These are phyloP conservation scores for Gambelia wislizenii DNA, from an alignment of 2,797 vertebrate species.

Conservation along the genomic window DNA sequence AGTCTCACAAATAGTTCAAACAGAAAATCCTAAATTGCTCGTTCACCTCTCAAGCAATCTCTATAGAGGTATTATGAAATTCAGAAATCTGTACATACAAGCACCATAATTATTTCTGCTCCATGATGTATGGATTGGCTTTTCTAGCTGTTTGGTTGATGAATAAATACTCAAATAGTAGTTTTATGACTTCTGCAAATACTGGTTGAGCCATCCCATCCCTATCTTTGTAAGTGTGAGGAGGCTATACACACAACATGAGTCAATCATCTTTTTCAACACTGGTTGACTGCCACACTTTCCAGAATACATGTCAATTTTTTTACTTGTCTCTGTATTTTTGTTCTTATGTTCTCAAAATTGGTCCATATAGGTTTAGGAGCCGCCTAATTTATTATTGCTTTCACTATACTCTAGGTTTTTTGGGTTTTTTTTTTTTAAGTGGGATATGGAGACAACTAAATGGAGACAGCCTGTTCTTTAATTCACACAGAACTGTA, in stretches of 20 bases:
- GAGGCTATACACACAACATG: background rate
- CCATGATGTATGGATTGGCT: constrained; percentile 53
- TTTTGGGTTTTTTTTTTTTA: too few relatives aligned
- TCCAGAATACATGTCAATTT: background rate
- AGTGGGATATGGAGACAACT: background rate
- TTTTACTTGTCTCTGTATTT: background rate
- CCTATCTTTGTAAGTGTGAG: too few relatives aligned
- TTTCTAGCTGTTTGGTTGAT: constrained; percentile 57
- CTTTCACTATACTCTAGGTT: too few relatives aligned
- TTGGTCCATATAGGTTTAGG: too few relatives aligned
- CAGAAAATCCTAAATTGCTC: background rate
- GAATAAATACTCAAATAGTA: constrained; percentile 61
- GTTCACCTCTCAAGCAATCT: background rate
- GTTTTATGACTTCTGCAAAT: constrained; percentile 57
- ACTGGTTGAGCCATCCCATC: constrained; percentile 11
- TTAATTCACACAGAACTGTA: background rate
- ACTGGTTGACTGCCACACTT: background rate
- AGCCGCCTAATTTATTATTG: too few relatives aligned
- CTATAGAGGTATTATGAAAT: constrained; percentile 7
- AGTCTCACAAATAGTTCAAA: background rate
- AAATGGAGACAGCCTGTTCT: background rate
- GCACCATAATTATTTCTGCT: constrained; percentile 40
- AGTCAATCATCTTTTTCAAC: constrained; percentile 16
- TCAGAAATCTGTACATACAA: background rate
- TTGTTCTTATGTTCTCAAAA: background rate